Conservation (phyloP, 2,113 vertebrate genomes). For the Strix aluco region DNA sequence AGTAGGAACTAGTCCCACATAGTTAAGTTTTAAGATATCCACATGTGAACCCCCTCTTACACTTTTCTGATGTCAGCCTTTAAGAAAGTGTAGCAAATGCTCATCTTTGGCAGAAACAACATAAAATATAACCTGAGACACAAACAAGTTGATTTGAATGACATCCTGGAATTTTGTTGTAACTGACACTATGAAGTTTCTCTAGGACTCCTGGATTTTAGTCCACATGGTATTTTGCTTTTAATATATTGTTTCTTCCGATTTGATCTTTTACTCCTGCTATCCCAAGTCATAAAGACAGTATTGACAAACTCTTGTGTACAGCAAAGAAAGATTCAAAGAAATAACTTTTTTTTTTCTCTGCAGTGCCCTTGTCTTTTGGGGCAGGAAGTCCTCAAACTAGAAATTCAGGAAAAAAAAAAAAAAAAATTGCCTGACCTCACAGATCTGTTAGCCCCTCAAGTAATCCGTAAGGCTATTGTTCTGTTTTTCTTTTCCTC, state of each 20-base stretch:
- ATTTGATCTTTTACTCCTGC: not conserved
- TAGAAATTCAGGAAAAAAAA: not conserved
- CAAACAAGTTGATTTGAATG: not conserved
- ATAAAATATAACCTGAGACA: not conserved
- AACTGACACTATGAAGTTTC: not conserved
- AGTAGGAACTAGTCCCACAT: not conserved
- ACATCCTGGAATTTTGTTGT: not conserved
- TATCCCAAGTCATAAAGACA: not conserved
- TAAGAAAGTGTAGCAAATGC: not conserved
- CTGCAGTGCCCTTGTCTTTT: not conserved
- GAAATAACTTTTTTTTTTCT: not conserved
- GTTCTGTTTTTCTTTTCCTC: not conserved
- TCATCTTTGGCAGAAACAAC: not conserved
- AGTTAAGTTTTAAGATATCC: not conserved
- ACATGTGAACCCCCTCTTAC: rapidly evolving
- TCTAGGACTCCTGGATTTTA: not conserved
- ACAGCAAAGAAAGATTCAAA: not conserved
- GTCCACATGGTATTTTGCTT: not conserved
- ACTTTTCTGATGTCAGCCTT: not conserved
- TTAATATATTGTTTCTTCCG: not conserved
- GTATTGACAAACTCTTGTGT: not conserved
- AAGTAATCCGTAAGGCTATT: not conserved
- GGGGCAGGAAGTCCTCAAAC: not conserved
- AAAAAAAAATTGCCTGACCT: not conserved
- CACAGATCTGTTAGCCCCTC: not conserved